A percentile compares a stretch with the other conserved stretches of the same genome.
phyloP scores from a whole-genome alignment of 2,113 vertebrate species.

The Pyrgilauda ruficollis region DNA sequence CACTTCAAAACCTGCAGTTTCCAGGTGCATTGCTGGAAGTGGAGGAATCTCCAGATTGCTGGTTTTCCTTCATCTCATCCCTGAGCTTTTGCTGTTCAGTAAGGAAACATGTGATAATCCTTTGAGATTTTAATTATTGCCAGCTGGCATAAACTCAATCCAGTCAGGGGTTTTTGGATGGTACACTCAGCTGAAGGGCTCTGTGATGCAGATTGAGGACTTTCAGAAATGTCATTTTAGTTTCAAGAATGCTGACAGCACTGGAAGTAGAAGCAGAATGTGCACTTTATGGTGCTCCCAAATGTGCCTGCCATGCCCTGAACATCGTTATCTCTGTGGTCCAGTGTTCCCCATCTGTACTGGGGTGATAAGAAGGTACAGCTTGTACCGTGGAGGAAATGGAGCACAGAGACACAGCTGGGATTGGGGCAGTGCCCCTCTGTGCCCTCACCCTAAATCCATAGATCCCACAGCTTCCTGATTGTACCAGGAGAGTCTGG shows the following conservation, averaged over 20 bases:
- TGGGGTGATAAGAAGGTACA: not conserved
- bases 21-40: not conserved
- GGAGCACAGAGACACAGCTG: not conserved
- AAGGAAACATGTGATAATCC: not conserved
- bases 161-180: not conserved
- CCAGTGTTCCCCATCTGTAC: not conserved
- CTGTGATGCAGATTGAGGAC: not conserved
- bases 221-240: not conserved
- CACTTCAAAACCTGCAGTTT: not conserved
- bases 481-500: not conserved
- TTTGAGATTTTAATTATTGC: not conserved
- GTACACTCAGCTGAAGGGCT: not conserved
- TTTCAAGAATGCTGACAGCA: not conserved
- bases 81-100: not conserved
- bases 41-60: not conserved
- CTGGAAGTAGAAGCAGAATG: not conserved
- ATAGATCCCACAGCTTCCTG: not conserved
- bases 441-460: not conserved
- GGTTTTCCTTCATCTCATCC: not conserved
- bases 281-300: not conserved
- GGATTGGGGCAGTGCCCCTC: not conserved
- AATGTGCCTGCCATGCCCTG: not conserved
- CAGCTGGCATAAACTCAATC: not conserved
- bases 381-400: fast-evolving
- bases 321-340: not conserved